These are phyloP conservation scores for Altica lythri DNA, from an alignment of 2,888 invertebrate genomes.

Conservation along the genomic window DNA sequence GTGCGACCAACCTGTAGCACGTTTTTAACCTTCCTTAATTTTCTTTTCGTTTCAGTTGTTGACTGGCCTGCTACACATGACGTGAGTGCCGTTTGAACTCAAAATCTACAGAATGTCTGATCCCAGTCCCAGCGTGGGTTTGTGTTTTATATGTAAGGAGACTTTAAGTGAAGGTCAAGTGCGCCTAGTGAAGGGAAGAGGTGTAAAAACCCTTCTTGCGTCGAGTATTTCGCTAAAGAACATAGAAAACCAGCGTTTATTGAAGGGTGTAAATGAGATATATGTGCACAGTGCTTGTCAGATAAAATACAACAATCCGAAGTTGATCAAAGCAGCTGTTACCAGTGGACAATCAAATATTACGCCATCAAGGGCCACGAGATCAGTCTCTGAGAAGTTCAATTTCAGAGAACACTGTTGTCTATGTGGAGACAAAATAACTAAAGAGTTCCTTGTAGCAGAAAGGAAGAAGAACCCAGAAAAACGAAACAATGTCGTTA, in stretches of 20 bases:
- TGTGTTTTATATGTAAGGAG: too few species aligned
- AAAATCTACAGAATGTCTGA: too few species aligned
- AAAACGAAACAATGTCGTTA: constrained; percentile 10
- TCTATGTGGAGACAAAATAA: constrained; percentile 14
- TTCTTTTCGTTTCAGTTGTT: neutral
- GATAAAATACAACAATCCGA: too few species aligned
- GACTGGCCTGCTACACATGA: neutral
- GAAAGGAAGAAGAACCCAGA: constrained; percentile 6
- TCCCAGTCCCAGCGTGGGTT: too few species aligned
- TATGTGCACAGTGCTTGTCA: too few species aligned
- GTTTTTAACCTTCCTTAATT: neutral
- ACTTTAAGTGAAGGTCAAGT: too few species aligned
- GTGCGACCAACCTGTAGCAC: neutral
- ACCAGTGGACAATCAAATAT: constrained; percentile 11
- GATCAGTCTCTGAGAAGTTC: constrained; percentile 15
- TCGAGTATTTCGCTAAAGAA: neutral
- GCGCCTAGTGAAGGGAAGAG: too few species aligned
- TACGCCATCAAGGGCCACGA: constrained; percentile 6
- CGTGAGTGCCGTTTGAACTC: neutral
- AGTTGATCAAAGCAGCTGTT: constrained; percentile 6
- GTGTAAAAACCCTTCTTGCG: constrained; percentile 11
- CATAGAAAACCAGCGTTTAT: neutral
- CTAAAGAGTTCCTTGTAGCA: constrained; percentile 9
- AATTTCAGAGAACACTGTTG: constrained; percentile 14
- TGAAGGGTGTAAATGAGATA: constrained; percentile 7